Conservation (phyloP, 2,113 vertebrate species). For the Tyrannus savana region DNA sequence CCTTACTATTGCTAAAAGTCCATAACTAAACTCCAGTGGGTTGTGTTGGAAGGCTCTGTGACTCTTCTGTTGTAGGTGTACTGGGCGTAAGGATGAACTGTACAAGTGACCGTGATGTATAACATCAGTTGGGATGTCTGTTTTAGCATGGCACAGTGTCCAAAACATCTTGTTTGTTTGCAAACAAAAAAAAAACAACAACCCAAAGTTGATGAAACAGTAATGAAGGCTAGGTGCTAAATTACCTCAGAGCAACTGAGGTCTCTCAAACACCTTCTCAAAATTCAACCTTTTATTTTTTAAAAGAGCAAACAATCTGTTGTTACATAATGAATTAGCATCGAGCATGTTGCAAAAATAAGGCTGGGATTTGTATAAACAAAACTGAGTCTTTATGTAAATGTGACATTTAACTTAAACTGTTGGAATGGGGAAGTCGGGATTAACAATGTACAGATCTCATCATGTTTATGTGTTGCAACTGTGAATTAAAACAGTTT, state of each 20-base stretch:
- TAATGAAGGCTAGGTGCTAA: neutral
- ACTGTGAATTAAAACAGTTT: slow-evolving; percentile 42
- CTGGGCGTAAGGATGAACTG: neutral
- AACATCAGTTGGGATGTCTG: neutral
- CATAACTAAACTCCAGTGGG: neutral
- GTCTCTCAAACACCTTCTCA: neutral
- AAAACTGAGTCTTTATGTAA: slow-evolving; percentile 52
- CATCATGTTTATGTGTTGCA: slow-evolving; percentile 41
- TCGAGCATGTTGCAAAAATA: slow-evolving; percentile 44
- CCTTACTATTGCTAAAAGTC: accelerated
- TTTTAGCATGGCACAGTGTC: neutral
- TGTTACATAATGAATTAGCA: slow-evolving; percentile 37
- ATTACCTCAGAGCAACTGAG: neutral
- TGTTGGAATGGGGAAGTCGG: slow-evolving; percentile 23
- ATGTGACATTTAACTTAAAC: slow-evolving; percentile 68
- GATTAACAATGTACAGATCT: slow-evolving; percentile 64
- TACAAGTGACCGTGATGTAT: neutral
- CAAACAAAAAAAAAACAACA: neutral
- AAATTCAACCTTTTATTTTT: neutral
- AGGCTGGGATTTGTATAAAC: slow-evolving; percentile 55
- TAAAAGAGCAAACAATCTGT: slow-evolving; percentile 43
- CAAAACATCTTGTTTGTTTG: neutral
- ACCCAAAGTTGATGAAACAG: neutral
- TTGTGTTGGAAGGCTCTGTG: neutral
- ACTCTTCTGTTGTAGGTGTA: neutral